These are phyloP conservation scores for Chionis minor DNA, from an alignment of 2,113 vertebrate genomes.

Conservation along the genomic window DNA sequence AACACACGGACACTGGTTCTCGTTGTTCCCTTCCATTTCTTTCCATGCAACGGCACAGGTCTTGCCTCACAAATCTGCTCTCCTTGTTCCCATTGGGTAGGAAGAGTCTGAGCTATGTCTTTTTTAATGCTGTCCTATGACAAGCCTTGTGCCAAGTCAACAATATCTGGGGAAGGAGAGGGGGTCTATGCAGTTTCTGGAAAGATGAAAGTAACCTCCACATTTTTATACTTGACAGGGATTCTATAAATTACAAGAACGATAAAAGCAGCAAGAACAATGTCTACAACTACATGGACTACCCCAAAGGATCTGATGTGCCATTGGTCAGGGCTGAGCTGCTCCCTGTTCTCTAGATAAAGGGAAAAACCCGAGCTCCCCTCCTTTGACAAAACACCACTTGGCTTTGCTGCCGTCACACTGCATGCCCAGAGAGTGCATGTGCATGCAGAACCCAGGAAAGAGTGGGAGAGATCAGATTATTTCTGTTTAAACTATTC, in stretches of 20 bases:
- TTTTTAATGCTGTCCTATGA: neutral
- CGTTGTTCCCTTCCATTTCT: neutral
- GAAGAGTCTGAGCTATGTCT: neutral
- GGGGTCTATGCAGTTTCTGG: neutral
- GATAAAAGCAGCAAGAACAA: neutral
- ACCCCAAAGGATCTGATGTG: neutral
- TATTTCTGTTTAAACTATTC: neutral
- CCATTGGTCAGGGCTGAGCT: neutral
- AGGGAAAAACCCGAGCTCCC: neutral
- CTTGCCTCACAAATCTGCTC: neutral
- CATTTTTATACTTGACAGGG: neutral
- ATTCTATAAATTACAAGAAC: neutral
- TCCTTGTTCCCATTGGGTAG: neutral
- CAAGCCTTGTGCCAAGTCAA: neutral
- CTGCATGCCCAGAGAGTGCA: neutral
- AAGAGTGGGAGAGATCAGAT: neutral
- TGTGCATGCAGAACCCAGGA: neutral
- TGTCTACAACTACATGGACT: fast-evolving
- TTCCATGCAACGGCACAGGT: neutral
- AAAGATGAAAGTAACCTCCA: neutral
- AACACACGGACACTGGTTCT: too few relatives aligned
- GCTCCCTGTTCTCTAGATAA: neutral
- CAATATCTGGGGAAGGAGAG: neutral
- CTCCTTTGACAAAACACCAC: neutral
- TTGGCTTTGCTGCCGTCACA: neutral